Conservation (phyloP, 2,113 vertebrate species). For the Eptesicus fuscus region DNA sequence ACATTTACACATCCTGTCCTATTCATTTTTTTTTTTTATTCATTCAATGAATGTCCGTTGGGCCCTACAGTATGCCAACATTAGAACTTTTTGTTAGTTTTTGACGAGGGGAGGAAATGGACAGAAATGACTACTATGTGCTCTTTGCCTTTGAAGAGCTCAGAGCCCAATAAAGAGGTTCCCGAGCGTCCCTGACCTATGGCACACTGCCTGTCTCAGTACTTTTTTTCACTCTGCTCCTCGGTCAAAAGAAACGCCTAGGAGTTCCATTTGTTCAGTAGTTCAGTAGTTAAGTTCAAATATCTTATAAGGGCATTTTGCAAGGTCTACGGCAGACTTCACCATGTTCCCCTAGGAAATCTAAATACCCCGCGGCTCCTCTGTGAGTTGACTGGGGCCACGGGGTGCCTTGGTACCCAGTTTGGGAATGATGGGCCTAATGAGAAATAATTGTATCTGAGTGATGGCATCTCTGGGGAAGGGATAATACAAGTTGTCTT, state of each 20-base stretch:
- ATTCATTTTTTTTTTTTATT: background rate
- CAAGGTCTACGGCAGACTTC: background rate
- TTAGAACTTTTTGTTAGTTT: background rate
- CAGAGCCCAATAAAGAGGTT: background rate
- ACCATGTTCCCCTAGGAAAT: background rate
- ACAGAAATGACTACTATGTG: background rate
- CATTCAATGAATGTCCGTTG: background rate
- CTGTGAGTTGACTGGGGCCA: background rate
- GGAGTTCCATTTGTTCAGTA: background rate
- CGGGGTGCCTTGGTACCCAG: background rate
- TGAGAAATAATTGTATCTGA: background rate
- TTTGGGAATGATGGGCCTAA: background rate
- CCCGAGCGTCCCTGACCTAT: background rate
- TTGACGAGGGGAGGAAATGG: background rate
- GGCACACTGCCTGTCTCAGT: background rate
- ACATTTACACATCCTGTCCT: background rate
- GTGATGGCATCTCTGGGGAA: background rate
- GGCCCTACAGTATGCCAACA: background rate
- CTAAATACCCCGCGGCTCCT: fast-evolving
- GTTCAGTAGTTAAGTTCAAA: background rate
- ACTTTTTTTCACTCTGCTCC: background rate
- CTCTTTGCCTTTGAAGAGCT: background rate
- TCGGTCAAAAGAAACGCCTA: background rate
- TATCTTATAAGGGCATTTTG: background rate
- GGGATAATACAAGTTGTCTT: background rate